These are phyloP conservation scores for Axea sp. DNA, from an alignment of 2,888 invertebrate species.

Conservation along the genomic window DNA sequence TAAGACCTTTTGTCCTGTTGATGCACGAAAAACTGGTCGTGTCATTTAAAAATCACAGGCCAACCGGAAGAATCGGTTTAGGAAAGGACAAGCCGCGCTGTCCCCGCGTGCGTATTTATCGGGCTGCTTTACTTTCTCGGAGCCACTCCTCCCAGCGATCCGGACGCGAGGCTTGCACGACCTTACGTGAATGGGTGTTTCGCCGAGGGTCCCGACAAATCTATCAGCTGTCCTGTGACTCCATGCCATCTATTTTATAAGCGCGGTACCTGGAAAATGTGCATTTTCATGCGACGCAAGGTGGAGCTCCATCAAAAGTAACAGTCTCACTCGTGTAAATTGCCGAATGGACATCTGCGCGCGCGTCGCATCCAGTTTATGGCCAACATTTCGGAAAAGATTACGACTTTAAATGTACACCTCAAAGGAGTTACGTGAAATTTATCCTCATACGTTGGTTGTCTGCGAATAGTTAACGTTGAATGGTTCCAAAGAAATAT, in stretches of 20 bases:
- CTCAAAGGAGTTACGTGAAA: not conserved
- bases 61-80: slow-evolving; percentile 62
- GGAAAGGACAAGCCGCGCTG: slow-evolving; percentile 43
- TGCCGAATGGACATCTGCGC: slow-evolving; percentile 52
- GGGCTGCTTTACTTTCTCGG: slow-evolving; percentile 55
- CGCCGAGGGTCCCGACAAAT: slow-evolving; percentile 49
- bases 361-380: slow-evolving; percentile 20
- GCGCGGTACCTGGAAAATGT: slow-evolving; percentile 63
- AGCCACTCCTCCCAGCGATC: slow-evolving; percentile 45
- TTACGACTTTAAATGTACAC: slow-evolving; percentile 9
- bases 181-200: slow-evolving; percentile 59
- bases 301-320: slow-evolving; percentile 43
- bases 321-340: slow-evolving; percentile 31
- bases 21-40: slow-evolving; percentile 46
- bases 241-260: slow-evolving; percentile 50
- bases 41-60: slow-evolving; percentile 54
- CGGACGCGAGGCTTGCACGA: slow-evolving; percentile 51
- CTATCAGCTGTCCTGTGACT: slow-evolving; percentile 61
- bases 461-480: too few relatives aligned
- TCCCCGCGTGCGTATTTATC: slow-evolving; percentile 56
- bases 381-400: slow-evolving; percentile 25
- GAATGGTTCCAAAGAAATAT: too few relatives aligned
- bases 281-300: slow-evolving; percentile 55
- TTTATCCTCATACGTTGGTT: too few relatives aligned
- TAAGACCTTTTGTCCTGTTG: slow-evolving; percentile 46